A percentile compares a stretch with the other conserved stretches of the same genome.
Conservation (phyloP, 2,113 vertebrate species). For the Columbina picui region DNA sequence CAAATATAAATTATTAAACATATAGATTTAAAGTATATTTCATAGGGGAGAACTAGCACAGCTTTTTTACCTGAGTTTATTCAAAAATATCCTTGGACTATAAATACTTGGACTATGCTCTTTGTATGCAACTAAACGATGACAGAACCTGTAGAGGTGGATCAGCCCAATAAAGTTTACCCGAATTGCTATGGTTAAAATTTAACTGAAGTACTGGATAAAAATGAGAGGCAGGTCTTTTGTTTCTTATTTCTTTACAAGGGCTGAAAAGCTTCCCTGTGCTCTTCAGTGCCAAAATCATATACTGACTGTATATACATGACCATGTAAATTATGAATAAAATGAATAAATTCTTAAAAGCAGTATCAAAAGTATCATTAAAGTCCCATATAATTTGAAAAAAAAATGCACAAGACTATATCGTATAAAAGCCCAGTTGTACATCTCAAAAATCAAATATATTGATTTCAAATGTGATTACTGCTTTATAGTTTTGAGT, state of each 20-base stretch:
- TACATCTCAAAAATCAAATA: not conserved
- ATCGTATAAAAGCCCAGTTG: not conserved
- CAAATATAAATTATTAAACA: not conserved
- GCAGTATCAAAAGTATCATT: not conserved
- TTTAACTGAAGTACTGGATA: not conserved
- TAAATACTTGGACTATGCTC: not conserved
- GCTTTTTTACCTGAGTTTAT: not conserved
- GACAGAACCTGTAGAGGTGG: not conserved
- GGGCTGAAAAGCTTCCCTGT: not conserved
- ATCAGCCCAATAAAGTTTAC: not conserved
- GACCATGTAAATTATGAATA: not conserved
- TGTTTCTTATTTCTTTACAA: not conserved
- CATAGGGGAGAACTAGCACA: not conserved
- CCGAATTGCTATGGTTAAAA: not conserved
- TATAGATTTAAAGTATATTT: not conserved
- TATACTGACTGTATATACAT: not conserved
- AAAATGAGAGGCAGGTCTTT: not conserved
- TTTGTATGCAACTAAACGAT: not conserved
- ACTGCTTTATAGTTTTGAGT: not conserved
- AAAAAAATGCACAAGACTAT: not conserved
- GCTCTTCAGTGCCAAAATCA: accelerated
- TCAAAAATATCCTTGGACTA: not conserved
- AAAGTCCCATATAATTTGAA: not conserved
- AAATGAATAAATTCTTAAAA: not conserved
- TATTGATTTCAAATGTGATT: not conserved